Conservation (phyloP, 2,113 vertebrate genomes). For the Craseonycteris thonglongyai region DNA sequence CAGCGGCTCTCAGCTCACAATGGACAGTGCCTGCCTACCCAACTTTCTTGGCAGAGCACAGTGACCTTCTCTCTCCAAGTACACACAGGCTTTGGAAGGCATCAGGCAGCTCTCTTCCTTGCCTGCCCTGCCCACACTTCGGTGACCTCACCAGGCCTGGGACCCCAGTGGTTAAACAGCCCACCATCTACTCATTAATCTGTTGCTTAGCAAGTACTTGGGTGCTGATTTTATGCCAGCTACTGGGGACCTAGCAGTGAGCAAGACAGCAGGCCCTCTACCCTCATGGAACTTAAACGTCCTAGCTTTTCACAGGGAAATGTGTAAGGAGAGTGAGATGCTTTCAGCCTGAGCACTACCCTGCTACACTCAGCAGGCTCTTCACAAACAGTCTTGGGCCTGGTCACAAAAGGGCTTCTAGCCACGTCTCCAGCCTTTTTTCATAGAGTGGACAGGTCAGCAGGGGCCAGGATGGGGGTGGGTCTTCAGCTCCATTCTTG, state of each 20-base stretch:
- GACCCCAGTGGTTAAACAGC: not conserved
- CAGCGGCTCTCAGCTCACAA: not conserved
- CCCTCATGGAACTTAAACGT: rapidly evolving
- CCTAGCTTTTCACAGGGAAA: not conserved
- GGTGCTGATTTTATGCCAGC: rapidly evolving
- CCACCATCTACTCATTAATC: too few species aligned
- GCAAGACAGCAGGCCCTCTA: not conserved
- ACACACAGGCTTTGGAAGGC: not conserved
- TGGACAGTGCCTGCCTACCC: not conserved
- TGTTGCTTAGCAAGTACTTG: not conserved
- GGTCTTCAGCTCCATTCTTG: not conserved
- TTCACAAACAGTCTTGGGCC: not conserved
- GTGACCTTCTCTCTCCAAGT: not conserved
- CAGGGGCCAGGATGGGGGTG: rapidly evolving
- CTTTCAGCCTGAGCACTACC: not conserved
- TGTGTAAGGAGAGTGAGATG: not conserved
- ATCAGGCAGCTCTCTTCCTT: not conserved
- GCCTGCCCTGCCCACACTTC: not conserved
- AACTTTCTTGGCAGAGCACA: not conserved
- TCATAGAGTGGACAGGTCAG: not conserved
- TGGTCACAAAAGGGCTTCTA: not conserved
- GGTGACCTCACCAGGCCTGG: not conserved
- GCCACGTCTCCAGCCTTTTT: not conserved
- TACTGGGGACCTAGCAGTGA: not conserved
- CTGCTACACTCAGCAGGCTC: not conserved